Evolutionary conservation across 2,888 invertebrate species (phyloP).

Genomic region (Anodontia alba): DNA sequence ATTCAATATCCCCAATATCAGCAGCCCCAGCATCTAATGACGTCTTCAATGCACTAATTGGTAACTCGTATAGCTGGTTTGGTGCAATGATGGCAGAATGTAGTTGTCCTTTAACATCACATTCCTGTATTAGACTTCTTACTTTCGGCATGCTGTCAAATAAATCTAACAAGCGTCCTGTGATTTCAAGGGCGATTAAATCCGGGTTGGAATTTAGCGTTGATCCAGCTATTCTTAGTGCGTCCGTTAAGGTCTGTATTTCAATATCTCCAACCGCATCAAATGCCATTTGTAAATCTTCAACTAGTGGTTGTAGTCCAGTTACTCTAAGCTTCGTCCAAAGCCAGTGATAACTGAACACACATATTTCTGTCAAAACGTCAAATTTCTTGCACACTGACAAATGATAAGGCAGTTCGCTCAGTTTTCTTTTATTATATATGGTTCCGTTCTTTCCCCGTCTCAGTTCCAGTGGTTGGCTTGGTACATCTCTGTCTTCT

Average conservation of each 20-base stretch:
- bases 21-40: conserved; percentile 47
- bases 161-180: conserved; percentile 93
- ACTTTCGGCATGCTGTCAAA: conserved; percentile 47
- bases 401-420: conserved; percentile 79
- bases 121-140: conserved; percentile 42
- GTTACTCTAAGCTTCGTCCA: conserved; percentile 97
- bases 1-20: conserved; percentile 47
- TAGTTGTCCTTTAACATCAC: conserved; percentile 36
- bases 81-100: conserved; percentile 53
- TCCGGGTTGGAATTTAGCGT: conserved; percentile 95
- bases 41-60: conserved; percentile 49
- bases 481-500: conserved; percentile 76
- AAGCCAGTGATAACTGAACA: conserved; percentile 98
- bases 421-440: conserved; percentile 80
- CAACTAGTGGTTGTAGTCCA: conserved; percentile 96
- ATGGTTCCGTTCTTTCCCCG: conserved; percentile 50
- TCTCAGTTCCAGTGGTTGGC: conserved; percentile 73
- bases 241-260: conserved; percentile 90
- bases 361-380: conserved; percentile 94
- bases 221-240: conserved; percentile 85
- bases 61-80: conserved; percentile 53
- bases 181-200: conserved; percentile 96
- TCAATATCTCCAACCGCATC: conserved; percentile 85
- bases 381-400: conserved; percentile 87
- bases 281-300: conserved; percentile 94